These are phyloP conservation scores for Andrena praecox DNA, from an alignment of 2,888 invertebrate species.

Conservation along the genomic window DNA sequence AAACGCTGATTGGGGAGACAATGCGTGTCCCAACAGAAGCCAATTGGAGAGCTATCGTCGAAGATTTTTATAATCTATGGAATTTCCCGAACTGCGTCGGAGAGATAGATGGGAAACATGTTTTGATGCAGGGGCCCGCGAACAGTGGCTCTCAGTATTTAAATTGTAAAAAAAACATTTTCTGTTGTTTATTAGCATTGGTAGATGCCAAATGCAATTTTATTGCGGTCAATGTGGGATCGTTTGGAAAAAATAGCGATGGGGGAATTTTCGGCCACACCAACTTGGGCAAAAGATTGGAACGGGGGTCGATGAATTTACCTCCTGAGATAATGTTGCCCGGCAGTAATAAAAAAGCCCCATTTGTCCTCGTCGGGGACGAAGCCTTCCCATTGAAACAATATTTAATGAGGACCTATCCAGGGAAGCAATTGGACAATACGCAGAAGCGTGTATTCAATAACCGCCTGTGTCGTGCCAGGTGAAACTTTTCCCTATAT, in stretches of 20 bases:
- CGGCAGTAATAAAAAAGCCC: background rate
- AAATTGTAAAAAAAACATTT: background rate
- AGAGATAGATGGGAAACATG: constrained; percentile 8
- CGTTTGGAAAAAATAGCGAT: background rate
- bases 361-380: background rate
- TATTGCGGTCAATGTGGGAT: background rate
- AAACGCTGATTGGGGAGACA: background rate
- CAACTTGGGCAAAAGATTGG: background rate
- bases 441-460: background rate
- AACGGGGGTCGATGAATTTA: background rate
- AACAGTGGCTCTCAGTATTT: background rate
- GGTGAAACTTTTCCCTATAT: too few relatives aligned
- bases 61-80: background rate
- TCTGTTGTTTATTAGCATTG: background rate
- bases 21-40: background rate
- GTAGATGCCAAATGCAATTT: background rate
- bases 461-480: background rate
- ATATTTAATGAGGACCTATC: background rate
- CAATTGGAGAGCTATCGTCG: background rate
- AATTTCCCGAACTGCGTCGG: constrained; percentile 12
- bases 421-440: background rate
- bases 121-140: background rate
- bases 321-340: background rate
- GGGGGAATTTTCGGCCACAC: background rate
- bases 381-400: background rate